Conservation (phyloP, 2,888 invertebrate genomes). For the Tinea semifulvella region DNA sequence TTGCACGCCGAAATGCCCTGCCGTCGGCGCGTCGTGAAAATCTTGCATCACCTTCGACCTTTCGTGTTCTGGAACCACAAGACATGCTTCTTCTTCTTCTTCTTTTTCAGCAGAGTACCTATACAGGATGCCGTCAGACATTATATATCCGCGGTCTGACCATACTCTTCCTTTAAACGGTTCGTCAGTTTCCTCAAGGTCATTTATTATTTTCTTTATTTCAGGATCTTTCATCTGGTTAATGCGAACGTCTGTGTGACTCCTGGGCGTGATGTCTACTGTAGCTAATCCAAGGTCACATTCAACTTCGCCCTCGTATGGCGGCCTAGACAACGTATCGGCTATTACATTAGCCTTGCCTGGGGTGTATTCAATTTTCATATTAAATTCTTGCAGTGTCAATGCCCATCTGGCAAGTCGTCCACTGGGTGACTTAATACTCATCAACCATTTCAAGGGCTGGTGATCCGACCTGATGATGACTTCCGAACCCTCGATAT, state of each 20-base stretch:
- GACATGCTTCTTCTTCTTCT: constrained; percentile 18
- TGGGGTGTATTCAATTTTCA: constrained; percentile 28
- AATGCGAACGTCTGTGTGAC: constrained; percentile 9
- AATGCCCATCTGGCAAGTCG: constrained; percentile 42
- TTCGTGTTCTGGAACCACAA: constrained; percentile 21
- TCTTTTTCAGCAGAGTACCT: constrained; percentile 19
- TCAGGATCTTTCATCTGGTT: constrained; percentile 20
- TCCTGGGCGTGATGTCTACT: constrained; percentile 12
- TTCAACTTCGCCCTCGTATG: background rate
- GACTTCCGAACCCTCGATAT: constrained; percentile 37
- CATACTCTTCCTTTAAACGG: constrained; percentile 16
- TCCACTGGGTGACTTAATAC: constrained; percentile 33
- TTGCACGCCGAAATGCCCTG: constrained; percentile 26
- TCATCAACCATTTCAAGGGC: constrained; percentile 36
- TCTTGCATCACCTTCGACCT: constrained; percentile 17
- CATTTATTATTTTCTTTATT: constrained; percentile 18
- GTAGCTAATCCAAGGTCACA: background rate
- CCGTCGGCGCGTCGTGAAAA: constrained; percentile 22
- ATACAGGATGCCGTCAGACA: constrained; percentile 23
- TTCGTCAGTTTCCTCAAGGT: constrained; percentile 10
- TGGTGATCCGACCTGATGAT: constrained; percentile 38
- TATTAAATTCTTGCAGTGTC: constrained; percentile 30
- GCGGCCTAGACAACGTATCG: constrained; percentile 26
- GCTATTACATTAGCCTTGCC: constrained; percentile 25
- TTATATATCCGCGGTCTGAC: constrained; percentile 20